Conservation (phyloP, 1,140 invertebrate species). For the Melanaphis sacchari region DNA sequence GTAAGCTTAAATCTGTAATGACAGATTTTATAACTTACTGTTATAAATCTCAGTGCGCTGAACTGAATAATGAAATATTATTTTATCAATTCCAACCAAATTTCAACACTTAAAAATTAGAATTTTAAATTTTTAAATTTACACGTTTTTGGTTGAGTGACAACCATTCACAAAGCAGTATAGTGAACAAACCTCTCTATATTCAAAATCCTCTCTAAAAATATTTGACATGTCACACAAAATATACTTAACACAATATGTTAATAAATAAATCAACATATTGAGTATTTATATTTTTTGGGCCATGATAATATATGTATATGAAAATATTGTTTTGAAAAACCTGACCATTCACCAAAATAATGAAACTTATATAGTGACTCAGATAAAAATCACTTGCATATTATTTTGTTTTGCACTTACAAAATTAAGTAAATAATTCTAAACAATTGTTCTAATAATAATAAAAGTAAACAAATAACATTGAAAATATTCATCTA, state of each 20-base stretch:
- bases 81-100: neutral
- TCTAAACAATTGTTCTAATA: neutral
- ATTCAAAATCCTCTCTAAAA: neutral
- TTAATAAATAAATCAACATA: neutral
- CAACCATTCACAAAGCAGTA: neutral
- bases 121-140: neutral
- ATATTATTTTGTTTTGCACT: neutral
- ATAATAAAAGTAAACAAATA: neutral
- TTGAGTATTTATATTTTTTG: neutral
- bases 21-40: neutral
- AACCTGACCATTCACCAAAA: neutral
- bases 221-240: neutral
- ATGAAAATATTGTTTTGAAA: neutral
- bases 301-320: neutral
- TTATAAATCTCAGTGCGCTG: neutral
- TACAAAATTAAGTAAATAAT: neutral
- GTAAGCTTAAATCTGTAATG: neutral
- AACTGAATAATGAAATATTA: neutral
- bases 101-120: neutral
- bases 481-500: neutral
- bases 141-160: neutral
- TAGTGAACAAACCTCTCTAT: neutral
- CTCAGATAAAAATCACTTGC: neutral
- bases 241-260: neutral
- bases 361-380: neutral